Evolutionary conservation across 2,888 invertebrate species (phyloP).

Genomic region (Cheilosia grossa): DNA sequence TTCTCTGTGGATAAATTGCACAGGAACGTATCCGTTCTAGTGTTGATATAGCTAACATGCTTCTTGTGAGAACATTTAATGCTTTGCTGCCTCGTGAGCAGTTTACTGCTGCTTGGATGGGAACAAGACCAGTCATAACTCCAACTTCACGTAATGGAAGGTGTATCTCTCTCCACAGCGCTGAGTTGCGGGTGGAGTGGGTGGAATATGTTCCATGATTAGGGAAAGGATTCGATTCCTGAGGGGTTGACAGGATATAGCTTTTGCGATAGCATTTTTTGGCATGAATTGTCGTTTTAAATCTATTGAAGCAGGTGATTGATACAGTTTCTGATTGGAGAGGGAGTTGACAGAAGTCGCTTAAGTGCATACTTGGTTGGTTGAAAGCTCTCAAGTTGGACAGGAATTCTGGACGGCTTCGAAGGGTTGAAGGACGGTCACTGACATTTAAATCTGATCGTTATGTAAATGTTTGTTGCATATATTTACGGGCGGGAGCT

Average conservation of each 20-base stretch:
- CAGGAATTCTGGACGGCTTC: too few relatives aligned
- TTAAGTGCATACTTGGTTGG: too few relatives aligned
- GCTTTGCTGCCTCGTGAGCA: constrained; percentile 35
- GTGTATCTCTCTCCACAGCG: not conserved
- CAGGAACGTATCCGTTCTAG: constrained; percentile 6
- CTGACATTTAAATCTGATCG: too few relatives aligned
- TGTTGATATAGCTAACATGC: constrained; percentile 11
- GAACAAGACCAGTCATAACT: constrained; percentile 15
- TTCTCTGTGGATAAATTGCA: constrained; percentile 39
- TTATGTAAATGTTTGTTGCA: too few relatives aligned
- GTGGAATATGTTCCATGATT: not conserved
- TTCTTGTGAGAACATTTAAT: constrained; percentile 34
- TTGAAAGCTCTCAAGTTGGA: too few relatives aligned
- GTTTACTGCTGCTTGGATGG: constrained; percentile 14
- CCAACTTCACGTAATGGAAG: constrained; percentile 17
- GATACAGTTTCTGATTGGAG: constrained; percentile 6
- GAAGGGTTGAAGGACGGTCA: too few relatives aligned
- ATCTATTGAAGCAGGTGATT: constrained; percentile 16
- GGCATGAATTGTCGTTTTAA: constrained; percentile 11
- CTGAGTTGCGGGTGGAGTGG: constrained; percentile 12
- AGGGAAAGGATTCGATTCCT: constrained; percentile 2
- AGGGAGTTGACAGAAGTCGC: not conserved
- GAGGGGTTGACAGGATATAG: not conserved
- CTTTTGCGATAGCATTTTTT: not conserved
- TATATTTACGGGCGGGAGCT: too few relatives aligned